Evolutionary conservation across 2,888 invertebrate genomes (phyloP).

Genomic region (Galeopsomyia nigrocyanea): DNA sequence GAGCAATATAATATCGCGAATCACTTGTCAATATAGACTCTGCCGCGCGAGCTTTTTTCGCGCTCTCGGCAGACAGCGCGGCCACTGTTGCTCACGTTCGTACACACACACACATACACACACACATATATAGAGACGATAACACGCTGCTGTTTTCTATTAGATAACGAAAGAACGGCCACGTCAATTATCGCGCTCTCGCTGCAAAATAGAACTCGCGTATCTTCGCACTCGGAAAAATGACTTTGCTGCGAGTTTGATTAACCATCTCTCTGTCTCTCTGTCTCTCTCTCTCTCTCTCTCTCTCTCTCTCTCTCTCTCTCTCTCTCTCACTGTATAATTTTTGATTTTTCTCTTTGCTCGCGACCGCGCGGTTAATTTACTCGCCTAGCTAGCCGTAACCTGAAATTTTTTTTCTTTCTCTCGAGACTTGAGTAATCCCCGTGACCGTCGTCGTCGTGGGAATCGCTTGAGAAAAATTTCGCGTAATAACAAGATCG

Average conservation of each 20-base stretch:
- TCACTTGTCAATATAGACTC: slow-evolving; percentile 10
- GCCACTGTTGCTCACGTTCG: slow-evolving; percentile 32
- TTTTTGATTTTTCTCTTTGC: neutral
- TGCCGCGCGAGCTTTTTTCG: slow-evolving; percentile 11
- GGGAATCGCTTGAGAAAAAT: slow-evolving; percentile 37
- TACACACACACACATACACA: slow-evolving; percentile 16
- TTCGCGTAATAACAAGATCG: slow-evolving; percentile 45
- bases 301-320: neutral
- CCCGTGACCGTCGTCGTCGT: slow-evolving; percentile 3
- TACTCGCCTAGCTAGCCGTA: slow-evolving; percentile 14
- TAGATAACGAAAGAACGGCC: slow-evolving; percentile 54
- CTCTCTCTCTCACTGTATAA: neutral
- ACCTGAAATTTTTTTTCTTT: slow-evolving; percentile 23
- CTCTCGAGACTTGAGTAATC: slow-evolving; percentile 7
- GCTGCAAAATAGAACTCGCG: neutral
- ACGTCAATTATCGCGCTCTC: slow-evolving; percentile 50
- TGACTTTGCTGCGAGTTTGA: too few relatives aligned
- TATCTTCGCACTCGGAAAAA: slow-evolving; percentile 30
- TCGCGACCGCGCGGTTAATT: slow-evolving; percentile 35
- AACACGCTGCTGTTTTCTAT: slow-evolving; percentile 51
- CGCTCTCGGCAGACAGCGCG: slow-evolving; percentile 36
- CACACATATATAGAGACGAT: slow-evolving; percentile 18
- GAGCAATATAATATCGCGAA: slow-evolving; percentile 11
- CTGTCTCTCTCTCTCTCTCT: slow-evolving; percentile 12
- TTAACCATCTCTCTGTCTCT: too few relatives aligned